Conservation (phyloP, 2,797 vertebrate species). For the Pseudomugil gertrudae region DNA sequence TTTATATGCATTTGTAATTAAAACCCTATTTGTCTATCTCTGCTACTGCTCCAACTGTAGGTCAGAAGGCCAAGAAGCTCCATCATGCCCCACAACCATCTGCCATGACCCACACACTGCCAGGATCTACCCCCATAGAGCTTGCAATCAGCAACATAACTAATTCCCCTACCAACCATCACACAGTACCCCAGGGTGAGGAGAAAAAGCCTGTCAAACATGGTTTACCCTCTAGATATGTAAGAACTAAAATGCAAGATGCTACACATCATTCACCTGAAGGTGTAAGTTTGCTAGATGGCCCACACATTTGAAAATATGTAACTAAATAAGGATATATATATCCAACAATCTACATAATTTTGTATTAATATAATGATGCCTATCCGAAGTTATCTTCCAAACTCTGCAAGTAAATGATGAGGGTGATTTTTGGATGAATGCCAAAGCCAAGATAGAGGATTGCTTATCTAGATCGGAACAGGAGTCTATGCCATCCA, state of each 20-base stretch:
- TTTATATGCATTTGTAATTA: not conserved
- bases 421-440: slow-evolving; percentile 36
- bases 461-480: slow-evolving; percentile 68
- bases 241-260: slow-evolving; percentile 28
- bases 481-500: slow-evolving; percentile 59
- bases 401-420: slow-evolving; percentile 23
- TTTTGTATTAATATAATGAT: slow-evolving; percentile 14
- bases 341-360: slow-evolving; percentile 4
- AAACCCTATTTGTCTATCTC: slow-evolving; percentile 10
- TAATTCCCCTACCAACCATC: slow-evolving; percentile 40
- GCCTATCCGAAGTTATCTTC: slow-evolving; percentile 14
- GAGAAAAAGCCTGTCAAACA: slow-evolving; percentile 59
- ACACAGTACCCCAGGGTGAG: slow-evolving; percentile 49
- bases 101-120: slow-evolving; percentile 75
- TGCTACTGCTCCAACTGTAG: slow-evolving; percentile 46
- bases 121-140: slow-evolving; percentile 66
- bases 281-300: not conserved
- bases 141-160: slow-evolving; percentile 45
- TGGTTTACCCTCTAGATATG: slow-evolving; percentile 25
- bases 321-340: not conserved
- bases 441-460: slow-evolving; percentile 54
- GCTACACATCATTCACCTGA: not conserved
- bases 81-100: slow-evolving; percentile 72
- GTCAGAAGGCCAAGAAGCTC: slow-evolving; percentile 74
- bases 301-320: not conserved